These are phyloP conservation scores for Vesta saturnalis DNA, from an alignment of 2,888 invertebrate genomes.

Conservation along the genomic window DNA sequence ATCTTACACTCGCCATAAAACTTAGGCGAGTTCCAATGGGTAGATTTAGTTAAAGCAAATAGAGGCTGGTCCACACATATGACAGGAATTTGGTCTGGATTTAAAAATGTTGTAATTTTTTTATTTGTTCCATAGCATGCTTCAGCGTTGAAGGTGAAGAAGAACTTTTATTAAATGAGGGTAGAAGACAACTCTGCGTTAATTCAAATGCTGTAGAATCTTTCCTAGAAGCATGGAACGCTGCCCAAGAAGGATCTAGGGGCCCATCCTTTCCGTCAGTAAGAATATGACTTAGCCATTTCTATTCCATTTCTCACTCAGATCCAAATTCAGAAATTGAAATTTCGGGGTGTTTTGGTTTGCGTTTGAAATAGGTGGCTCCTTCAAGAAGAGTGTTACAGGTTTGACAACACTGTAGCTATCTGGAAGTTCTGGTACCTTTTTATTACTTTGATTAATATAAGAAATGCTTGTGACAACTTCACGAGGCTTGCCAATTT, in stretches of 20 bases:
- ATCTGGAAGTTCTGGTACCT: constrained; percentile 11
- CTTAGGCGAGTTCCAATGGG: not conserved
- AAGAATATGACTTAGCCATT: too few species aligned
- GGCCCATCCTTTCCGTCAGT: too few species aligned
- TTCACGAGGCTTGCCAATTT: not conserved
- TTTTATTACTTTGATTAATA: not conserved
- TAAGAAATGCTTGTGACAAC: not conserved
- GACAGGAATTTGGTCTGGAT: constrained; percentile 9
- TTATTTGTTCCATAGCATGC: constrained; percentile 15
- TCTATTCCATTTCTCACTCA: constrained; percentile 11
- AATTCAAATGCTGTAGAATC: too few species aligned
- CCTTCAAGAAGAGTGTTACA: constrained; percentile 10
- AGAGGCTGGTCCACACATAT: not conserved
- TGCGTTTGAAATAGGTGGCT: constrained; percentile 8
- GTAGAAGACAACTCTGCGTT: too few species aligned
- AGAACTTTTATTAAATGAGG: constrained; percentile 12
- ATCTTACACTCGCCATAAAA: not conserved
- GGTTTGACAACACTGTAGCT: constrained; percentile 14
- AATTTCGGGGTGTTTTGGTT: constrained; percentile 9
- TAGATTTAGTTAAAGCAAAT: not conserved
- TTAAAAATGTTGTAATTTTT: constrained; percentile 1
- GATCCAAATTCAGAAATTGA: constrained; percentile 12
- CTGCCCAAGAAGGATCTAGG: too few species aligned
- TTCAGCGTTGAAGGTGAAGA: constrained; percentile 12
- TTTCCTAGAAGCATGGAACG: too few species aligned